These are phyloP conservation scores for Ia io DNA, from an alignment of 2,113 vertebrate species.

Conservation along the genomic window DNA sequence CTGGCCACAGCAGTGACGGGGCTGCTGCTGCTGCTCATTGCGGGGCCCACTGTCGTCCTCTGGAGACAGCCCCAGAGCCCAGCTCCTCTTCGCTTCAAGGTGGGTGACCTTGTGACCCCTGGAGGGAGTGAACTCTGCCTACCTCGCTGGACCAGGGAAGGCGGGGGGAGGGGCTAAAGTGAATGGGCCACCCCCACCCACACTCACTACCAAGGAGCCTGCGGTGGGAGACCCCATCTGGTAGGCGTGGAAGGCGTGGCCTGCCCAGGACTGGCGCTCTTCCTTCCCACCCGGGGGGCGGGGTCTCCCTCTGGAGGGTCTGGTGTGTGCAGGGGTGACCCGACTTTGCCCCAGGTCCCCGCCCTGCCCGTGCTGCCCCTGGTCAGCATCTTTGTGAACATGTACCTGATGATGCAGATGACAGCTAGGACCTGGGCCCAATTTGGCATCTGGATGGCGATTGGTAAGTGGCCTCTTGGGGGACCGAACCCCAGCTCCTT, in stretches of 20 bases:
- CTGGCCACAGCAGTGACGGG: constrained; percentile 14
- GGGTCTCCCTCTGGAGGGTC: not conserved
- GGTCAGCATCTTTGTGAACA: constrained; percentile 90
- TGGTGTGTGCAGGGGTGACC: not conserved
- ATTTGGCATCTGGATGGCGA: constrained; percentile 89
- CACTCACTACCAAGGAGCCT: not conserved
- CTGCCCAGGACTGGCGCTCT: not conserved
- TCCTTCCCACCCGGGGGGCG: no score
- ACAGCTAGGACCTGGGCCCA: constrained; percentile 84
- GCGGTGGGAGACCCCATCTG: no score
- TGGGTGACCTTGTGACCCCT: constrained; percentile 64
- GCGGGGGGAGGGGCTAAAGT: not conserved
- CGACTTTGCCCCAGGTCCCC: constrained; percentile 85
- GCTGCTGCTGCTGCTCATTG: constrained; percentile 77
- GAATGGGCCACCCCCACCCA: rapidly evolving
- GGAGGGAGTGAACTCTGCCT: not conserved
- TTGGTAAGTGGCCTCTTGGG: constrained; percentile 82
- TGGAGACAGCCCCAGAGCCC: constrained; percentile 92
- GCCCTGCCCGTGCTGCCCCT: constrained; percentile 88
- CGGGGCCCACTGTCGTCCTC: constrained; percentile 80
- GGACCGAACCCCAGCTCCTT: not conserved
- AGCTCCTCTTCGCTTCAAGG: constrained; percentile 88
- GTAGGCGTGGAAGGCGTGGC: not conserved
- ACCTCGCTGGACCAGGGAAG: no score
- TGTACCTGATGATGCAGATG: constrained; percentile 96